These are phyloP conservation scores for Glossosoma conforme DNA, from an alignment of 1,140 invertebrate species.

Conservation along the genomic window DNA sequence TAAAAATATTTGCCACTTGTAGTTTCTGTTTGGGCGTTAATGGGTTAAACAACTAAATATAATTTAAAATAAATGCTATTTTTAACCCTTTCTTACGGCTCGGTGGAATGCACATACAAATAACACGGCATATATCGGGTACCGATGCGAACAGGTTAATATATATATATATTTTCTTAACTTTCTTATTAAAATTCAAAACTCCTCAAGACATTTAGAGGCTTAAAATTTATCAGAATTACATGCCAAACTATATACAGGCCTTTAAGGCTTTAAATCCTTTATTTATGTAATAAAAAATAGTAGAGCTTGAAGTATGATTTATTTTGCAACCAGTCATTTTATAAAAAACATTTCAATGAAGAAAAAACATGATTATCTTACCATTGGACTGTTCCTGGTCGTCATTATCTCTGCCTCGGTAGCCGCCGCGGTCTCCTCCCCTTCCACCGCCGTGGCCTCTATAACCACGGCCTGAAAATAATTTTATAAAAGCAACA, in stretches of 20 bases:
- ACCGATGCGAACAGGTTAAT: too few relatives aligned
- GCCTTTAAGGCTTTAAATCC: not conserved
- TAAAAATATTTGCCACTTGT: too few relatives aligned
- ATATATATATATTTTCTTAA: too few relatives aligned
- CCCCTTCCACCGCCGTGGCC: conserved; percentile 7
- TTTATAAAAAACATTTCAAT: not conserved
- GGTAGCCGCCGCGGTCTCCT: conserved; percentile 22
- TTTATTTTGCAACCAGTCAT: not conserved
- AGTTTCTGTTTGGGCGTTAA: too few relatives aligned
- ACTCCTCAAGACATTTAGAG: too few relatives aligned
- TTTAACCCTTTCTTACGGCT: too few relatives aligned
- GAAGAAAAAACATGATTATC: not conserved
- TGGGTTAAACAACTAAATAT: too few relatives aligned
- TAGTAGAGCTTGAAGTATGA: not conserved
- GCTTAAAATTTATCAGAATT: not conserved
- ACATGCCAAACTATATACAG: not conserved
- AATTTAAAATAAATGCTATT: too few relatives aligned
- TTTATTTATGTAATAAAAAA: not conserved
- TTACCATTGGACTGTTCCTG: conserved; percentile 18
- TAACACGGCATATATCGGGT: too few relatives aligned
- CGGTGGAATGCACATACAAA: too few relatives aligned
- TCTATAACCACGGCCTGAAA: not conserved
- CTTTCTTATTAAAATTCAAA: too few relatives aligned
- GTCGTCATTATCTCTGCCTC: conserved; percentile 14
- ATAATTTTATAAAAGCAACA: too few relatives aligned